These are phyloP conservation scores for Nothobranchius furzeri DNA, from an alignment of 2,113 vertebrate species.

Conservation along the genomic window DNA sequence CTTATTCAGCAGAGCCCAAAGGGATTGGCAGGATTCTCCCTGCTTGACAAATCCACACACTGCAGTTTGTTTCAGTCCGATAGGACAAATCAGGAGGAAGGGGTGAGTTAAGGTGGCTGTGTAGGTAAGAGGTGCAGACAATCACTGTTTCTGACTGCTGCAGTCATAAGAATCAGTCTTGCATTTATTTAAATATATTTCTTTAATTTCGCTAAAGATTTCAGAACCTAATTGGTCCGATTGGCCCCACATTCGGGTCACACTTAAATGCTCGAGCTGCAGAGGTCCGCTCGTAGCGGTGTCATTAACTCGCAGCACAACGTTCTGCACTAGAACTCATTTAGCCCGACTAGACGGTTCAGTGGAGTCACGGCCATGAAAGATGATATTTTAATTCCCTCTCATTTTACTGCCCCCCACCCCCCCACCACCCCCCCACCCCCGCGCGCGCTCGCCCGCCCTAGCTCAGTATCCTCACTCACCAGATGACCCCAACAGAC, in stretches of 20 bases:
- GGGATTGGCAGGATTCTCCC: not conserved
- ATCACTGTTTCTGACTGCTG: conserved; percentile 2
- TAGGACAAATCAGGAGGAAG: not conserved
- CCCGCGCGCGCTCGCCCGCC: too few relatives aligned
- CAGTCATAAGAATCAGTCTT: not conserved
- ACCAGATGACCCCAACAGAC: conserved; percentile 47
- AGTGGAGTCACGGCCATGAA: conserved; percentile 43
- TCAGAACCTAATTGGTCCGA: conserved; percentile 17
- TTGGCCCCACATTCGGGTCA: conserved; percentile 51
- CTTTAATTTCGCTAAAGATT: not conserved
- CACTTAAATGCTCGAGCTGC: conserved; percentile 57
- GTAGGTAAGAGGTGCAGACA: conserved; percentile 1
- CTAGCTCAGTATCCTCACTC: conserved; percentile 31
- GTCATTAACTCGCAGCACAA: conserved; percentile 51
- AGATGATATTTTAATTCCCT: conserved; percentile 62
- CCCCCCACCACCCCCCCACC: too few relatives aligned
- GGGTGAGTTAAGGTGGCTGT: not conserved
- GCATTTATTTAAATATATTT: not conserved
- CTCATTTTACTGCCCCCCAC: conserved; percentile 25
- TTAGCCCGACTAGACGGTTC: conserved; percentile 21
- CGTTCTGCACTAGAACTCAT: conserved; percentile 46
- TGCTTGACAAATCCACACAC: conserved; percentile 4
- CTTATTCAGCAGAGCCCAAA: conserved; percentile 9
- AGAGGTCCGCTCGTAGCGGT: conserved; percentile 51
- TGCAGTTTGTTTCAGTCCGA: conserved; percentile 21